Evolutionary conservation across 2,113 vertebrate species (phyloP).

Genomic region (Pipa parva): DNA sequence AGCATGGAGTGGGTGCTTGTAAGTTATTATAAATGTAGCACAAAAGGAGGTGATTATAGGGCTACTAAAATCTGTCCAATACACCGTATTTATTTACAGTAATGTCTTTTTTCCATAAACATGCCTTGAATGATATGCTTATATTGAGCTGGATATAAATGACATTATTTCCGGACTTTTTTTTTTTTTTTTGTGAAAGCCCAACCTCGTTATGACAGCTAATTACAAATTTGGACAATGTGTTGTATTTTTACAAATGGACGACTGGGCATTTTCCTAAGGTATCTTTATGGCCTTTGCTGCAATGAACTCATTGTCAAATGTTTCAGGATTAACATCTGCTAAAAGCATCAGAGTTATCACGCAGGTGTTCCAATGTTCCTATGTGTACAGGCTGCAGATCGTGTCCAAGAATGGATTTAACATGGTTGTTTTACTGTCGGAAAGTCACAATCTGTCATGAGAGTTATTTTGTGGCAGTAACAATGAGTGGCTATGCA

Average conservation of each 20-base stretch:
- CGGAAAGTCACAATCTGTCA: slow-evolving; percentile 73
- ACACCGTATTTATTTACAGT: background rate
- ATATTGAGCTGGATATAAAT: background rate
- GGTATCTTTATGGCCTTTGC: slow-evolving; percentile 50
- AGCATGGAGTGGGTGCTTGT: too few relatives aligned
- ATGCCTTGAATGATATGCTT: background rate
- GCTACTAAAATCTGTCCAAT: background rate
- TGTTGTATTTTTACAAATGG: slow-evolving; percentile 16
- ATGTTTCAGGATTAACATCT: slow-evolving; percentile 70
- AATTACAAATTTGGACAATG: background rate
- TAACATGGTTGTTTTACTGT: slow-evolving; percentile 76
- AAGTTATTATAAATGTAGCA: too few relatives aligned
- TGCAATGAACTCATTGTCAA: slow-evolving; percentile 58
- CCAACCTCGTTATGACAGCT: background rate
- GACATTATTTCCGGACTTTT: background rate
- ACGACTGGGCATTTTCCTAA: slow-evolving; percentile 56
- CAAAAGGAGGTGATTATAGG: background rate
- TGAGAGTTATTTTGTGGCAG: slow-evolving; percentile 66
- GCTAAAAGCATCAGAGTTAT: slow-evolving; percentile 71
- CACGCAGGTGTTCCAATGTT: slow-evolving; percentile 77
- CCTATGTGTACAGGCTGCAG: slow-evolving; percentile 72
- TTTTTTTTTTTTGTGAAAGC: background rate
- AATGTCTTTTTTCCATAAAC: background rate
- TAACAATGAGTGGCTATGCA: slow-evolving; percentile 55
- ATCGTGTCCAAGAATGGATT: slow-evolving; percentile 74